phyloP scores from a whole-genome alignment of 1,140 invertebrate species.

The Dolichoris vasculosae region DNA sequence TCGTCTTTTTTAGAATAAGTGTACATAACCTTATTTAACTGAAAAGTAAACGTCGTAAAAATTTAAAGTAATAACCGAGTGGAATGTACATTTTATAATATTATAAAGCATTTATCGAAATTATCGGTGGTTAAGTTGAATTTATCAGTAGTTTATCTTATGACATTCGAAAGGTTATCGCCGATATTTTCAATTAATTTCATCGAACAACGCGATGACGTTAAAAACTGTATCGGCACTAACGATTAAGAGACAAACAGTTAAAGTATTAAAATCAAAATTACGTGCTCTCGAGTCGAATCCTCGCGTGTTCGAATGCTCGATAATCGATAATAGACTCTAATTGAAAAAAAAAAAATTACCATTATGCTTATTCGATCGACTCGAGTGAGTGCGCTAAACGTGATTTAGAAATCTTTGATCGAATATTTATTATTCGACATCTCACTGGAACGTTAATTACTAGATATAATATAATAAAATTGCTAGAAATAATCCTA shows the following conservation, averaged over 20 bases:
- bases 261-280: not conserved
- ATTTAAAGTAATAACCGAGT: too few relatives aligned
- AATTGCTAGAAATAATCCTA: too few relatives aligned
- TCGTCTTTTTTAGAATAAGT: too few relatives aligned
- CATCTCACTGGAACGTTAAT: too few relatives aligned
- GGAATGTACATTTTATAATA: too few relatives aligned
- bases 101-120: not conserved
- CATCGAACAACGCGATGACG: not conserved
- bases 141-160: conserved; percentile 5
- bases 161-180: conserved; percentile 3
- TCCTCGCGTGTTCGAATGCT: not conserved
- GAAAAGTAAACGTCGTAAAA: too few relatives aligned
- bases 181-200: not conserved
- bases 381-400: too few relatives aligned
- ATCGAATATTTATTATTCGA: too few relatives aligned
- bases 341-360: not conserved
- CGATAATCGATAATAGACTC: not conserved
- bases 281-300: not conserved
- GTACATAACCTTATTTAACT: too few relatives aligned
- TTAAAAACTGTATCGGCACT: not conserved
- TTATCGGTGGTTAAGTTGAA: not conserved
- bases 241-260: not conserved
- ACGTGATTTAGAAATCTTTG: too few relatives aligned
- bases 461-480: too few relatives aligned
- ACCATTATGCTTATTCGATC: not conserved